phyloP scores from a whole-genome alignment of 2,797 vertebrate genomes.

The Schizopygopsis pylzovi region DNA sequence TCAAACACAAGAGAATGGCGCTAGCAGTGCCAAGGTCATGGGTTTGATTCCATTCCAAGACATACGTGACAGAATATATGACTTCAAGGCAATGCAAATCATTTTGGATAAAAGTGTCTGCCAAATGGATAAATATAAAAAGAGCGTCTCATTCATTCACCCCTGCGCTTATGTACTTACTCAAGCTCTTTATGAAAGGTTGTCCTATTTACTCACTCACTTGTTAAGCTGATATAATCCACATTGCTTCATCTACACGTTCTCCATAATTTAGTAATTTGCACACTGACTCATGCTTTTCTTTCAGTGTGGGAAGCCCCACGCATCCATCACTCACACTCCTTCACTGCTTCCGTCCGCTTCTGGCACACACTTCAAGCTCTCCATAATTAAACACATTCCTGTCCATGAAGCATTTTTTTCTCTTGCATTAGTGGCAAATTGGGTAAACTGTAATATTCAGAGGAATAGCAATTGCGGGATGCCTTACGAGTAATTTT shows the following conservation, averaged over 20 bases:
- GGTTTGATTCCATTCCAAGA: too few species aligned
- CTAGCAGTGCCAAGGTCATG: not conserved
- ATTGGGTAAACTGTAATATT: conserved; percentile 43
- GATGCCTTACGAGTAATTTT: conserved; percentile 44
- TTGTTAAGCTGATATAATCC: conserved; percentile 35
- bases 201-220: conserved; percentile 13
- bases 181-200: not conserved
- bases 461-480: conserved; percentile 34
- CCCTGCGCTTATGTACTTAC: not conserved
- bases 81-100: not conserved
- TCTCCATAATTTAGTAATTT: conserved; percentile 26
- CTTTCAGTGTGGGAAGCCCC: conserved; percentile 47
- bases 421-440: conserved; percentile 24
- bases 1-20: too few species aligned
- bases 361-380: conserved; percentile 24
- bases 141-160: too few species aligned
- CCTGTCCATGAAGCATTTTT: not conserved
- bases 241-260: conserved; percentile 24
- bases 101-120: not conserved
- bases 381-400: conserved; percentile 46
- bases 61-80: too few species aligned
- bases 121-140: too few species aligned
- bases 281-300: conserved; percentile 40
- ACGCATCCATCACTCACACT: conserved; percentile 45
- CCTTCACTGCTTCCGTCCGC: conserved; percentile 5